Base-by-base conservation (phyloP, 2,113 vertebrate genomes). In the Rhizomys pruinosus region DNA sequence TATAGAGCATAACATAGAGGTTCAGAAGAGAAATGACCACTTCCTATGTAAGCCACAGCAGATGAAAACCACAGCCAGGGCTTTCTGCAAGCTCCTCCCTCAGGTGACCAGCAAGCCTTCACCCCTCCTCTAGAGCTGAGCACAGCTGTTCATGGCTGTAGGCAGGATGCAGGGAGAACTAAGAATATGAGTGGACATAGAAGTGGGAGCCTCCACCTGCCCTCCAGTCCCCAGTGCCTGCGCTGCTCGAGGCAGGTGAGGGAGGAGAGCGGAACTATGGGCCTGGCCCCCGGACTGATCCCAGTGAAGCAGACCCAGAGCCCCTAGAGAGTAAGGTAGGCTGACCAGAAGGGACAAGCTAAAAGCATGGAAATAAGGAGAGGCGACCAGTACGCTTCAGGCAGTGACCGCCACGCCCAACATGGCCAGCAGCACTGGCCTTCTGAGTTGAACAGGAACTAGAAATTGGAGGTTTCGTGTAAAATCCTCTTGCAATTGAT, bases 241-340 rank as follows among this genome's bases (percentile, higher is more conserved):
- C 37, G 1, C 63, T 9, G 5, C 23, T 34, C 4, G 1, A 10
- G 5, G 11, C 0, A 20, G 29, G 52, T 13, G 37, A 5, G 2
- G 42, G 12, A 3, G 9, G 32, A 61, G 42, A 63, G n/a, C 69
- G 6, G 47, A 52, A 11, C 47, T 11, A 52, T 6, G 11, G 47
- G 47, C 47, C 47, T 52, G 47, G 47, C 11, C 34, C 47, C 15
- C 2, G 52, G 23, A 32, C 3, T 52, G 7, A 13, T 44, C 42
- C 29, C 25, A 76, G 73, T 15, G 32, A 42, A 32, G 42, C 27
- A 34, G 47, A 16, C 73, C 73, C 27, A 76, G 27, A 81, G 42
- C 23, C 74, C 15, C 47, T 1, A 2, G 57, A 73, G 57, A 25
- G 63, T 3, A 22, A 92, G 69, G 37, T 76, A 16, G 47, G 34